phyloP scores from a whole-genome alignment of 2,113 vertebrate species.

The Seriola aureovittata region DNA sequence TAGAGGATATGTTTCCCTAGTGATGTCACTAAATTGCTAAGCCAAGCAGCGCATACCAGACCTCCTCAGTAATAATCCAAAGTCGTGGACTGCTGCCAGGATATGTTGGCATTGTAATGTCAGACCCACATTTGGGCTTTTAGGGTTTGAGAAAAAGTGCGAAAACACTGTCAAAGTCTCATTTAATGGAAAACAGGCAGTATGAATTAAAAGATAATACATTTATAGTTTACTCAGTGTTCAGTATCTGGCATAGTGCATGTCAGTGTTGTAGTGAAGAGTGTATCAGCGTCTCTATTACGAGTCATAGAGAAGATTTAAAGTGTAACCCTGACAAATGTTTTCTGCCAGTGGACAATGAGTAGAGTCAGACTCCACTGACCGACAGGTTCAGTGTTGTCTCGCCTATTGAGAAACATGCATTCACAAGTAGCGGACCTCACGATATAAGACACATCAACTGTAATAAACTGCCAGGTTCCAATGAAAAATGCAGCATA shows the following conservation, averaged over 20 bases:
- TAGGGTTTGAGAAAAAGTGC: conserved; percentile 27
- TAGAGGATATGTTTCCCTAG: conserved; percentile 40
- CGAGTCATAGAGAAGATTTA: background rate
- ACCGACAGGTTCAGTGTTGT: background rate
- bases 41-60: conserved; percentile 70
- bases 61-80: conserved; percentile 69
- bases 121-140: conserved; percentile 55
- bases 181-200: background rate
- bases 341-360: background rate
- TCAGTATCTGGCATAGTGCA: background rate
- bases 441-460: background rate
- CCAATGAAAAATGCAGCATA: background rate
- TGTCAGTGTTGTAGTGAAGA: background rate
- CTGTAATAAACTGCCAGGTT: background rate
- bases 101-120: conserved; percentile 50
- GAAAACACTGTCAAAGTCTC: conserved; percentile 1
- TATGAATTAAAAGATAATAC: background rate
- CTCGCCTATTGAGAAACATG: background rate
- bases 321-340: background rate
- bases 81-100: conserved; percentile 60
- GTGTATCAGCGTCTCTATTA: background rate
- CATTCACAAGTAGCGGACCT: background rate
- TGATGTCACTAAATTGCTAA: conserved; percentile 65
- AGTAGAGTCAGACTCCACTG: background rate
- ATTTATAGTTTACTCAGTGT: conserved; percentile 1